Evolutionary conservation across 1,140 invertebrate genomes (phyloP).

Genomic region (Philotrypesis tridentata): DNA sequence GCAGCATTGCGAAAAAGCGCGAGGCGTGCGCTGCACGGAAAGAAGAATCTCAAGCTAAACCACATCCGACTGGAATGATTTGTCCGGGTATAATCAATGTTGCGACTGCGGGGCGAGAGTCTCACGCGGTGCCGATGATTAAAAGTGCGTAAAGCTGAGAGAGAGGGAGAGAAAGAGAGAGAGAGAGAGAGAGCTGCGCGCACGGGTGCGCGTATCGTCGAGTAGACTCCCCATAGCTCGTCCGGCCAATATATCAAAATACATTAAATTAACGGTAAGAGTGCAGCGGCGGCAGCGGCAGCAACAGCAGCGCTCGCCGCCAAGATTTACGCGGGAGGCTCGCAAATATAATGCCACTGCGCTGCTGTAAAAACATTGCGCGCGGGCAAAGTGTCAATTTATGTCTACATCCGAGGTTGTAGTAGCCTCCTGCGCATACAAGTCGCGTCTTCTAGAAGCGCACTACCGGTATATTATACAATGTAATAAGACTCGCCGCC

Average conservation of each 20-base stretch:
- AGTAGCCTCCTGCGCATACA: neutral
- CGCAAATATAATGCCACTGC: neutral
- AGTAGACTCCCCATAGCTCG: conserved; percentile 64
- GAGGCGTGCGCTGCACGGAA: too few relatives aligned
- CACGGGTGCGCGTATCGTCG: conserved; percentile 44
- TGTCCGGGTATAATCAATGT: conserved; percentile 41
- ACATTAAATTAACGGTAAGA: conserved; percentile 68
- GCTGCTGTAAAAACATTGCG: conserved; percentile 16
- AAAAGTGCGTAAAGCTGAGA: conserved; percentile 63
- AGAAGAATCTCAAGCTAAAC: conserved; percentile 3
- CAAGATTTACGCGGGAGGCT: too few relatives aligned
- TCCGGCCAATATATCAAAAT: conserved; percentile 66
- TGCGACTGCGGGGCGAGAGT: conserved; percentile 48
- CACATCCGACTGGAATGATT: conserved; percentile 25
- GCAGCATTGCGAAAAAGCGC: too few relatives aligned
- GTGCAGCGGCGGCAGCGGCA: neutral
- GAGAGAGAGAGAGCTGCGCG: too few relatives aligned
- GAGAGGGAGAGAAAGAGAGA: too few relatives aligned
- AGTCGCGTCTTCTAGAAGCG: neutral
- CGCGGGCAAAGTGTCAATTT: neutral
- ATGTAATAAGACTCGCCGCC: too few relatives aligned
- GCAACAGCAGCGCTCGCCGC: too few relatives aligned
- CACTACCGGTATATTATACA: too few relatives aligned
- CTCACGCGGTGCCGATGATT: conserved; percentile 66
- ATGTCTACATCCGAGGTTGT: conserved; percentile 1